phyloP scores from a whole-genome alignment of 2,113 vertebrate genomes.

The Actenoides lindsayi region DNA sequence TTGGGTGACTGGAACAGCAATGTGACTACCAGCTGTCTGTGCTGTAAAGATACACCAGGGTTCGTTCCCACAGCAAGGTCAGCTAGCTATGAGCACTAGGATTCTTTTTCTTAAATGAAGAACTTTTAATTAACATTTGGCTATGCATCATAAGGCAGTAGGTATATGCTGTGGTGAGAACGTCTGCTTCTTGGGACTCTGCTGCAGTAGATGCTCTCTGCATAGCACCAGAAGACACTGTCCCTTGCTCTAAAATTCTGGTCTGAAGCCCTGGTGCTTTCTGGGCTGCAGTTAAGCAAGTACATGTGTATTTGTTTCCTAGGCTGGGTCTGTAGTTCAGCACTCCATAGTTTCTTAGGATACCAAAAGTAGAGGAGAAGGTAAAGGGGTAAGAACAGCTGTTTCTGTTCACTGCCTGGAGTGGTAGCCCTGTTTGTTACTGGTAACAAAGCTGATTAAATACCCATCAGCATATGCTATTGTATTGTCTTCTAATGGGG shows the following conservation, averaged over 20 bases:
- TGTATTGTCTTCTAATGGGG: neutral
- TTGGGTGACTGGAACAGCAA: neutral
- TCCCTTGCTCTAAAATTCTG: neutral
- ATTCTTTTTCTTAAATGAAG: neutral
- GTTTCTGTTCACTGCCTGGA: neutral
- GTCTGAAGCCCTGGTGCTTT: neutral
- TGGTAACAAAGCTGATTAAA: neutral
- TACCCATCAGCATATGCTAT: neutral
- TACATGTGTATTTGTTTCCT: neutral
- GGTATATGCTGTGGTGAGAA: neutral
- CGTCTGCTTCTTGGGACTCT: neutral
- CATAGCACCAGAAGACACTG: neutral
- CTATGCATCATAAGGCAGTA: neutral
- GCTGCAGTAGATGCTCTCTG: neutral
- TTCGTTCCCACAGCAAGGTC: neutral
- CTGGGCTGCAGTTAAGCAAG: neutral
- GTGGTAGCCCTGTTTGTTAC: neutral
- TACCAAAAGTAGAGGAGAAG: neutral
- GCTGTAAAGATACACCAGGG: neutral
- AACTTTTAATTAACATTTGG: neutral
- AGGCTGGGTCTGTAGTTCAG: neutral
- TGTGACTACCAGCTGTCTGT: neutral
- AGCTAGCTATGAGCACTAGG: neutral
- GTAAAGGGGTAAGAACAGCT: rapidly evolving
- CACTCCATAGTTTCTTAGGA: neutral